Evolutionary conservation across 2,113 vertebrate genomes (phyloP).

Genomic region (Bufo gargarizans): DNA sequence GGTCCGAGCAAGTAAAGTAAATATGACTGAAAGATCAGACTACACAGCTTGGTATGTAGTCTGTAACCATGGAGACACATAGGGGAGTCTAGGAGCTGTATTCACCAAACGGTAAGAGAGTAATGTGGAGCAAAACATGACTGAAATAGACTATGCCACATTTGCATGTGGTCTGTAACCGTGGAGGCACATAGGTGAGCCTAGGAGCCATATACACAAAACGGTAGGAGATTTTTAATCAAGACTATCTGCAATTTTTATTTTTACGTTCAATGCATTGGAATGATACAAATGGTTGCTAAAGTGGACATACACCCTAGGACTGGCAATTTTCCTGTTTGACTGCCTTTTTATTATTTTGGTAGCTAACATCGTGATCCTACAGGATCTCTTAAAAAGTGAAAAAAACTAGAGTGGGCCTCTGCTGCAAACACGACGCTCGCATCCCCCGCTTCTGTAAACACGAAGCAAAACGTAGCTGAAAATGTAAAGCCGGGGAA

Average conservation of each 20-base stretch:
- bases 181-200: background rate
- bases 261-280: no score
- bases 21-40: background rate
- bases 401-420: no score
- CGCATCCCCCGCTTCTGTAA: background rate
- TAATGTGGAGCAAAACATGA: no score
- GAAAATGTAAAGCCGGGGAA: background rate
- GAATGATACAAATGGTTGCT: no score
- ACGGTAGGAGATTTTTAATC: background rate
- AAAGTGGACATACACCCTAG: no score
- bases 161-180: background rate
- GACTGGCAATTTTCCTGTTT: no score
- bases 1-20: background rate
- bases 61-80: background rate
- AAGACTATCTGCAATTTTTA: background rate
- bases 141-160: background rate
- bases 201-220: background rate
- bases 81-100: background rate
- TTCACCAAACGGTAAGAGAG: background rate
- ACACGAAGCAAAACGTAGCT: constrained; percentile 16
- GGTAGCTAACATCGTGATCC: no score
- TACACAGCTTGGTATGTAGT: background rate
- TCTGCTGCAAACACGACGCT: background rate
- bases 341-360: no score
- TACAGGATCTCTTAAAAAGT: no score